phyloP scores from a whole-genome alignment of 2,113 vertebrate species.

The Spea multiplicata region DNA sequence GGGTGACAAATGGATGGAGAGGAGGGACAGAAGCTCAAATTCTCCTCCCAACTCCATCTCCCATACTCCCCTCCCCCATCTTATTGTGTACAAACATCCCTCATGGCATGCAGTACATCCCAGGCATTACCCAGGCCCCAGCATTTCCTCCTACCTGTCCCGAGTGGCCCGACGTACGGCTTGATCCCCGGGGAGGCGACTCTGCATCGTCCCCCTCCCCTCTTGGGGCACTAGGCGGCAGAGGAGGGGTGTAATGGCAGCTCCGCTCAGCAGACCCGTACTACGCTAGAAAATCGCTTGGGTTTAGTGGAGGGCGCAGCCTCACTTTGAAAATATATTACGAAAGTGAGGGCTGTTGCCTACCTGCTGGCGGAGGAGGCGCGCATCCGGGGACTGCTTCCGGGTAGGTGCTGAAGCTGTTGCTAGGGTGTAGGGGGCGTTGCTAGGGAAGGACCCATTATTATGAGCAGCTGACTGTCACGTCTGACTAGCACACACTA shows the following conservation, averaged over 20 bases:
- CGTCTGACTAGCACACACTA: neutral
- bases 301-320: neutral
- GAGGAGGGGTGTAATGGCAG: no score
- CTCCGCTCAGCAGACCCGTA: no score
- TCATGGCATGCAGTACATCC: neutral
- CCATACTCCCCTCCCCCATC: no score
- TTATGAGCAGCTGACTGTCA: neutral
- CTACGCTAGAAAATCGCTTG: no score
- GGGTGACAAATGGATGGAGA: no score
- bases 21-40: neutral
- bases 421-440: accelerated
- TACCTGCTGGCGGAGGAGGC: neutral
- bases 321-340: neutral
- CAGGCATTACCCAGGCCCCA: neutral
- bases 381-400: neutral
- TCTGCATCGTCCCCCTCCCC: conserved; percentile 47
- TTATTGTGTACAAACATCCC: neutral
- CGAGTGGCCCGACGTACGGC: conserved; percentile 44
- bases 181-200: conserved; percentile 44
- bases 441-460: neutral
- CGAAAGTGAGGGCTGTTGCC: neutral
- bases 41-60: neutral
- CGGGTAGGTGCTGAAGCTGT: neutral
- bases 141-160: conserved; percentile 48
- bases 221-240: neutral